Evolutionary conservation across 2,888 invertebrate genomes (phyloP), one percentile per base, ranked within the genome.

Genomic region (Oscheius sp.): DNA sequence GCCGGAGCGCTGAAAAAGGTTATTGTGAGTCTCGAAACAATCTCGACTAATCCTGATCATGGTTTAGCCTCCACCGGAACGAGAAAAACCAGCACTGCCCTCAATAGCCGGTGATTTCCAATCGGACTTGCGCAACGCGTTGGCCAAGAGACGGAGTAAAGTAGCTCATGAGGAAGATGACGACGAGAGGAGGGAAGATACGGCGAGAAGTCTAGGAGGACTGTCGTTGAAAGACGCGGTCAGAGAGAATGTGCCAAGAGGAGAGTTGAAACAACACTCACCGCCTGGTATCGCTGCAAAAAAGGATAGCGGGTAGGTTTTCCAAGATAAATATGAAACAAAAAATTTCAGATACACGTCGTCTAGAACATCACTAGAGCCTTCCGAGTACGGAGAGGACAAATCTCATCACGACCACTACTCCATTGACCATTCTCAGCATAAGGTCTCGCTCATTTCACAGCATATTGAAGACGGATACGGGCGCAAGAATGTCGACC

Each of bases 331-430:
- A 55, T 4, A 53, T 48, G 11, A 47, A 5, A 11, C 21, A 21
- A 32, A 57, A 42, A 50, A 65, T 9, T 1, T 10, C 21, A 88
- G 88, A 32, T 89, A 89, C 80, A 89, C 89, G 1, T 89, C 89
- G 11, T 89, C 89, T 10, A 72, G 89, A 33, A 89, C 88, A 9
- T 87, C 87, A 5, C 76, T 89, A 68, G 89, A 89, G 76, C 89
- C 88, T 9, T 86, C 85, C 42, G 89, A 89, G 70, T 87, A 81
- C 70, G 85, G 85, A 10, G 89, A 89, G 57, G 80, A 79, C 4
- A 79, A 76, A 53, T 72, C 76, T 35, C 68, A 66, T 29, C 68
- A 70, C 21, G 72, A 76, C n/a, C 82, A 80, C 62, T 82, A 75
- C 70, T 80, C 78, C 9, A 57, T 78, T 59, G 81, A 76, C 37